These are phyloP conservation scores for Magallana nippona DNA, from an alignment of 2,888 invertebrate genomes.

Conservation along the genomic window DNA sequence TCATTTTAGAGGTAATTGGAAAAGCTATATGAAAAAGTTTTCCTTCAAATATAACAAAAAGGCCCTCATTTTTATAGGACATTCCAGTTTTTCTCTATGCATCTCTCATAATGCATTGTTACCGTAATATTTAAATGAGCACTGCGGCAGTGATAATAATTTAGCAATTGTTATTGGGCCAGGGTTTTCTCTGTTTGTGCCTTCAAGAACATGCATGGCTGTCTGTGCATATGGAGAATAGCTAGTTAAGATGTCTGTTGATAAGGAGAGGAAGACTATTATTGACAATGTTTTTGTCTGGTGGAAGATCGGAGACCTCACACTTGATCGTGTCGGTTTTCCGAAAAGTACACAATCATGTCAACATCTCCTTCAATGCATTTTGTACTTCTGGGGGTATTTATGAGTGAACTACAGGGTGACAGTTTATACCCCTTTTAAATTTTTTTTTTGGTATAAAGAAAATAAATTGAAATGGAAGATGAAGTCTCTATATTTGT, in stretches of 20 bases:
- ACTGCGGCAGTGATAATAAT: not conserved
- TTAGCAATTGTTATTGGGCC: not conserved
- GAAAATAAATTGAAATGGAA: too few relatives aligned
- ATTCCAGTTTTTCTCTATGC: too few relatives aligned
- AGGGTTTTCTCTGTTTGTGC: not conserved
- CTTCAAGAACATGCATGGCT: not conserved
- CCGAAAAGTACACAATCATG: not conserved
- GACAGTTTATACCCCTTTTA: too few relatives aligned
- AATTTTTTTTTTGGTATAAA: too few relatives aligned
- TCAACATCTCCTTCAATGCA: not conserved
- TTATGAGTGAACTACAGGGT: not conserved
- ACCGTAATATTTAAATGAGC: too few relatives aligned
- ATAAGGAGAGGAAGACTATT: constrained; percentile 10
- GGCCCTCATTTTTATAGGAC: too few relatives aligned
- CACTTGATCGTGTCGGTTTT: not conserved
- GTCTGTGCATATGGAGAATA: constrained; percentile 6
- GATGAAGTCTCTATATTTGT: too few relatives aligned
- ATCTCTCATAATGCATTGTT: too few relatives aligned
- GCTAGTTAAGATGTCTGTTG: constrained; percentile 30
- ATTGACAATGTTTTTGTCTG: constrained; percentile 30
- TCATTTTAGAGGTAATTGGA: too few relatives aligned
- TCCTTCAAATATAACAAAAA: too few relatives aligned
- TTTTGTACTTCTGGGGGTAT: not conserved
- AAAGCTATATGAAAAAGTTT: too few relatives aligned
- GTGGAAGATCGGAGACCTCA: not conserved